A percentile compares a stretch with the other conserved stretches of the same genome.
phyloP scores from a whole-genome alignment of 2,797 vertebrate species.

The Amphiprion clarkii region DNA sequence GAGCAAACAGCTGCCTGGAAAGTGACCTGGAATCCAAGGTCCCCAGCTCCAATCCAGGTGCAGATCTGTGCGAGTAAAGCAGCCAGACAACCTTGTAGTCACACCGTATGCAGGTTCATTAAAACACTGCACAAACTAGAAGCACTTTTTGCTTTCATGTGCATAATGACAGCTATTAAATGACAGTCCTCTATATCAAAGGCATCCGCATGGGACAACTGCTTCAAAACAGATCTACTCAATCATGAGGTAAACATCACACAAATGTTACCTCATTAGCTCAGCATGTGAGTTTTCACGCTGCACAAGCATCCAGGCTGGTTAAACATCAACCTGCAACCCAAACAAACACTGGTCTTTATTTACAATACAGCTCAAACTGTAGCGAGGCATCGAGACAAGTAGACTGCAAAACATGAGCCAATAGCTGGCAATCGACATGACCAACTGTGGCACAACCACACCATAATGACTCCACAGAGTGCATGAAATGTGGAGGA shows the following conservation, averaged over 20 bases:
- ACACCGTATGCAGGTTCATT: background rate
- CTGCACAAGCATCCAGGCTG: slow-evolving; percentile 13
- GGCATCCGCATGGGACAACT: background rate
- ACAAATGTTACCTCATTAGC: background rate
- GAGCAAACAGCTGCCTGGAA: slow-evolving; percentile 47
- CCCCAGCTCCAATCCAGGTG: slow-evolving; percentile 5
- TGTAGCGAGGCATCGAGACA: slow-evolving; percentile 8
- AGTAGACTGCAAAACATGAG: slow-evolving; percentile 18
- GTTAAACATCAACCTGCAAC: slow-evolving; percentile 57
- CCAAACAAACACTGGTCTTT: slow-evolving; percentile 55
- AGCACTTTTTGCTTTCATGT: background rate
- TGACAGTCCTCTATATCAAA: background rate
- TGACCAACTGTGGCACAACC: background rate
- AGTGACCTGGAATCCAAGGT: slow-evolving; percentile 64
- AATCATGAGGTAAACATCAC: background rate
- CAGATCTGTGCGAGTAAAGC: background rate
- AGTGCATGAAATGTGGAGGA: slow-evolving; percentile 5
- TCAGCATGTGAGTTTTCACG: background rate
- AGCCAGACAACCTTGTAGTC: background rate
- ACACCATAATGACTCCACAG: slow-evolving; percentile 4
- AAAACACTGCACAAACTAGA: background rate
- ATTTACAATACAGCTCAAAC: slow-evolving; percentile 48
- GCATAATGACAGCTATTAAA: background rate
- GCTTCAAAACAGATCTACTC: background rate
- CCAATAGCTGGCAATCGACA: slow-evolving; percentile 14